Conservation (phyloP, 2,888 invertebrate species). For the Palloptera scutellata region DNA sequence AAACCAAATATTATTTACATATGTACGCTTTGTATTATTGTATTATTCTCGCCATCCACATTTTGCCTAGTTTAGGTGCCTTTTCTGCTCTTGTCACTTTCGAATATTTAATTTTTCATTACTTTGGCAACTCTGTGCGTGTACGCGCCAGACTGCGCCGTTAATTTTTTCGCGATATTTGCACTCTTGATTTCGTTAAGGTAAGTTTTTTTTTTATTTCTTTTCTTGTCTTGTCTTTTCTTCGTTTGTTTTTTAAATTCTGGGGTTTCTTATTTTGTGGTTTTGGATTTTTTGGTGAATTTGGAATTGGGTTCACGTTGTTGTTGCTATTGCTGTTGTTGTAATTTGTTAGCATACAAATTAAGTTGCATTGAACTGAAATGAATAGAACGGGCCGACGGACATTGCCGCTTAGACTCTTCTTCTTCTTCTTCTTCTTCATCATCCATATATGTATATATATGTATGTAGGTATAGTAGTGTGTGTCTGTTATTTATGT, state of each 20-base stretch:
- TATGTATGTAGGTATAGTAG: too few species aligned
- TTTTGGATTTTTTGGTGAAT: slow-evolving; percentile 20
- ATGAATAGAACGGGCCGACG: too few species aligned
- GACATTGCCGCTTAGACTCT: not conserved
- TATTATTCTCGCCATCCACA: not conserved
- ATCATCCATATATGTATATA: too few species aligned
- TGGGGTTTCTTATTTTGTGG: slow-evolving; percentile 17
- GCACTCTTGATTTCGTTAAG: slow-evolving; percentile 24
- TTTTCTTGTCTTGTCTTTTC: not conserved
- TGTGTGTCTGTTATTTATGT: not conserved
- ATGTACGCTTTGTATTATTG: not conserved
- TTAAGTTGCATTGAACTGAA: slow-evolving; percentile 15
- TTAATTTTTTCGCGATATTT: slow-evolving; percentile 1
- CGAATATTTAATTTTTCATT: not conserved
- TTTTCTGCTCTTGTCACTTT: not conserved
- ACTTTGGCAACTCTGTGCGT: not conserved
- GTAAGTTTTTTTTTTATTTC: not conserved
- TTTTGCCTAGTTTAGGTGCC: not conserved
- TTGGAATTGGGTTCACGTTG: slow-evolving; percentile 3
- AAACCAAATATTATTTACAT: not conserved
- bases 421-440: not conserved
- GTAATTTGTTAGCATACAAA: slow-evolving; percentile 13
- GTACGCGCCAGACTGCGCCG: not conserved
- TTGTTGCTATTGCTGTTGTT: slow-evolving; percentile 1
- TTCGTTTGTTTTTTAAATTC: not conserved